Base-by-base conservation (phyloP, 2,113 vertebrate genomes). In the Tichodroma muraria region DNA sequence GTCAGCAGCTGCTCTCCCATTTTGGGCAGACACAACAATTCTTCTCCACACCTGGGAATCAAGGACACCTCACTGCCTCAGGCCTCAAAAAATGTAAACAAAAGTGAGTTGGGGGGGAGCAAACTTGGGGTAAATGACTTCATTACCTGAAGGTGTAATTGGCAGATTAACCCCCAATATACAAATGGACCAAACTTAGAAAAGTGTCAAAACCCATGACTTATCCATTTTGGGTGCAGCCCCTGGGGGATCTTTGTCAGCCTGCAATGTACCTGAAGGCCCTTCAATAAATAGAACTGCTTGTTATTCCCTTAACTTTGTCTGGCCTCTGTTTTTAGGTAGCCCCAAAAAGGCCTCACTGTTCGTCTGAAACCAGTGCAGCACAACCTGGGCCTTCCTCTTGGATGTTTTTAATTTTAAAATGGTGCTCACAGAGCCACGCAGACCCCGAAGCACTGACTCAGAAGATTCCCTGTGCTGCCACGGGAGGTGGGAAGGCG, bases 151-250 rank as follows among this genome's bases (percentile, higher is more conserved):
- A 49, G 44, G 33, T 75, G 71, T 4, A 49, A 76, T 49, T 60
- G 42, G n/a, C 2, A 31, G 21, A 60, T 49, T 0, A 6, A 24
- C 15, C 44, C 64, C n/a, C 20, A 49, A 24, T 11, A 2, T 37
- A 9, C 31, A 79, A 79, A 78, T 18, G 19, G 8, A 1, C 14
- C 31, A n/a, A 64, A 79, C 6, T 44, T 0, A 64, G 18, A 8
- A 53, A 35, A 53, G 11, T 64, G 37, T 52, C 11, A 42, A 40
- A 78, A 64, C 1, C 4, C 0, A 0, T 35, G 37, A 35, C 4
- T 28, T 0, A 0, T 44, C 4, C 24, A 44, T 64, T 44, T 40
- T 44, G 49, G 38, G 37, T 65, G 31, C 0, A 53, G 19, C 19
- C 31, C 38, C 38, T 42, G 14, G 23, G 59, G 13, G 8, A 6